These are phyloP conservation scores for Eulemur albifrons DNA, from an alignment of 2,797 vertebrate genomes.

Conservation along the genomic window DNA sequence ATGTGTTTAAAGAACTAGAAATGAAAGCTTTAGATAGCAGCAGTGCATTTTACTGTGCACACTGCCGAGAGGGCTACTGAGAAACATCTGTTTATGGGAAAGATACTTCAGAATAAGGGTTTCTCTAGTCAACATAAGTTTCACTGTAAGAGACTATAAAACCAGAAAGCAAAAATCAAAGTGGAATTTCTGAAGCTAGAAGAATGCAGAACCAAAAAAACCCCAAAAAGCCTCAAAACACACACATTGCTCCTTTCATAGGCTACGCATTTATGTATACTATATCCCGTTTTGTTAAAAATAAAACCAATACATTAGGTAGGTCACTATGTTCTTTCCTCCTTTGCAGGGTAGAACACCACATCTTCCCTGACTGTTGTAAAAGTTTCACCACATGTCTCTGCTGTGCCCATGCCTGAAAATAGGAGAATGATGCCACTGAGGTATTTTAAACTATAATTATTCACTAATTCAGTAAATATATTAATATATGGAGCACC, in stretches of 20 bases:
- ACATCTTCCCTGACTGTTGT: too few relatives aligned
- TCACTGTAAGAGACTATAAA: background rate
- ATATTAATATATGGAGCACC: background rate
- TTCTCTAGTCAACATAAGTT: background rate
- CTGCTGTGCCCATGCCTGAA: background rate
- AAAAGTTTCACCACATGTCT: background rate
- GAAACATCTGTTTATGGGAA: background rate
- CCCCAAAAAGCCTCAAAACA: too few relatives aligned
- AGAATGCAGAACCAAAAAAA: background rate
- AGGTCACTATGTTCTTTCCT: background rate
- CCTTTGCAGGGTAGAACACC: background rate
- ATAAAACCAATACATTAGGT: background rate
- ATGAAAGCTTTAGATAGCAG: background rate
- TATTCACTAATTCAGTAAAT: background rate
- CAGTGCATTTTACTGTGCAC: fast-evolving
- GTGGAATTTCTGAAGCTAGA: background rate
- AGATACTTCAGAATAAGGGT: background rate
- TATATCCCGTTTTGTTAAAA: background rate
- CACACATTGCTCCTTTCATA: too few relatives aligned
- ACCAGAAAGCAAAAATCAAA: background rate
- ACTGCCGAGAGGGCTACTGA: background rate
- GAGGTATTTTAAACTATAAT: background rate
- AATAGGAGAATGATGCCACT: background rate
- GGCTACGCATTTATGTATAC: background rate
- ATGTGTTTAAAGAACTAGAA: background rate